Percentiles rank a stretch among this genome's conserved stretches.
Evolutionary conservation across 2,888 invertebrate species (phyloP).

Genomic region (Temnothorax unifasciatus): DNA sequence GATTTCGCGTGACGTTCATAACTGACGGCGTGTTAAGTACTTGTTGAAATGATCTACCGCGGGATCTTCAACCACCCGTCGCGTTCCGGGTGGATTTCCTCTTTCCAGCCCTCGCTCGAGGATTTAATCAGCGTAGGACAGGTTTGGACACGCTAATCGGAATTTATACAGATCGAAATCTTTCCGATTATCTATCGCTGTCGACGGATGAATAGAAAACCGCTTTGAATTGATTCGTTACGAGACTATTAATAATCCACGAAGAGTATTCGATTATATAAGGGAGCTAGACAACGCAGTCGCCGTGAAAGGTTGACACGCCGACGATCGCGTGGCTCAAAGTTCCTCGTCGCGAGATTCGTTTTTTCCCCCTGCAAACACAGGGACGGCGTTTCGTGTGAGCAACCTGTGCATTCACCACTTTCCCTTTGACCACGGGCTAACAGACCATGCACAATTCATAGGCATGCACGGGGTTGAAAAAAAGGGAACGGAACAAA

Average conservation of each 20-base stretch:
- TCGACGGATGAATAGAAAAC: not conserved
- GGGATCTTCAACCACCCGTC: not conserved
- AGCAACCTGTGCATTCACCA: constrained; percentile 64
- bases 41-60: not conserved
- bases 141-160: not conserved
- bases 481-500: not conserved
- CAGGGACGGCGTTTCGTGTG: constrained; percentile 60
- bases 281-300: not conserved
- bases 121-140: too few species aligned
- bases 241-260: constrained; percentile 12
- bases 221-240: not conserved
- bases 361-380: constrained; percentile 32
- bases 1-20: not conserved
- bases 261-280: constrained; percentile 35
- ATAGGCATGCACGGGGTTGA: not conserved
- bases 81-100: not conserved
- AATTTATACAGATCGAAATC: not conserved
- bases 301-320: not conserved
- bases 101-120: not conserved
- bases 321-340: not conserved
- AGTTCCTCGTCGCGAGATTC: constrained; percentile 8
- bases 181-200: not conserved
- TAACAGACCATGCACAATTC: constrained; percentile 70
- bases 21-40: not conserved
- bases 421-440: constrained; percentile 67